These are phyloP conservation scores for Galerucella nymphaeae DNA, from an alignment of 2,888 invertebrate genomes.

Conservation along the genomic window DNA sequence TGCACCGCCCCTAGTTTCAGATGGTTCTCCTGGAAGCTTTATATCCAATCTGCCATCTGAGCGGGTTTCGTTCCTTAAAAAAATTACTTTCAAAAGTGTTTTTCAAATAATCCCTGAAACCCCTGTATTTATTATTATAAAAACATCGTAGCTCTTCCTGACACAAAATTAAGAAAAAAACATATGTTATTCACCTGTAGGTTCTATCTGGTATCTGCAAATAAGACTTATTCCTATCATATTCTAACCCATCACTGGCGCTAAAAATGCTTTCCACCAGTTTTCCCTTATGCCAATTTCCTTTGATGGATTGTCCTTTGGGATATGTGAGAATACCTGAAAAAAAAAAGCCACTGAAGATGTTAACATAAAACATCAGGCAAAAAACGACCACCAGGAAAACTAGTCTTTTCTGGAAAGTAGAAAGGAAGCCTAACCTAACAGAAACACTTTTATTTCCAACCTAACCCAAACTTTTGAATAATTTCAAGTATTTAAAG, in stretches of 20 bases:
- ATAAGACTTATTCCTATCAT: not conserved
- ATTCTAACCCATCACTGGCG: not conserved
- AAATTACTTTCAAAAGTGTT: not conserved
- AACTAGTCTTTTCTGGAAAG: too few relatives aligned
- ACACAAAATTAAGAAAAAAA: not conserved
- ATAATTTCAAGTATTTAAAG: too few relatives aligned
- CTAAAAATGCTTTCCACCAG: not conserved
- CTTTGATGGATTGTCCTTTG: not conserved
- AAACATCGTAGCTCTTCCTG: too few relatives aligned
- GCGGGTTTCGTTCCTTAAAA: not conserved
- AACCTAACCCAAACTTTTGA: too few relatives aligned
- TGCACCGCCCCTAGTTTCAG: not conserved
- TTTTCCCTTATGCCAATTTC: not conserved
- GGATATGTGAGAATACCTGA: not conserved
- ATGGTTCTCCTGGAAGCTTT: not conserved
- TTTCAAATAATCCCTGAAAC: not conserved
- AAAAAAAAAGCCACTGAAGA: not conserved
- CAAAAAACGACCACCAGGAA: too few relatives aligned
- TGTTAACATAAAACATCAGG: too few relatives aligned
- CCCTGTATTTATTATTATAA: too few relatives aligned
- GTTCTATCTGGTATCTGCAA: constrained; percentile 1
- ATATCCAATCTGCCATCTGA: not conserved
- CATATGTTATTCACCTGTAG: not conserved
- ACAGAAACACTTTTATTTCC: too few relatives aligned
- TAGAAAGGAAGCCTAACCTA: too few relatives aligned